Conservation (phyloP, 1,140 invertebrate species). For the Bombus confusus region DNA sequence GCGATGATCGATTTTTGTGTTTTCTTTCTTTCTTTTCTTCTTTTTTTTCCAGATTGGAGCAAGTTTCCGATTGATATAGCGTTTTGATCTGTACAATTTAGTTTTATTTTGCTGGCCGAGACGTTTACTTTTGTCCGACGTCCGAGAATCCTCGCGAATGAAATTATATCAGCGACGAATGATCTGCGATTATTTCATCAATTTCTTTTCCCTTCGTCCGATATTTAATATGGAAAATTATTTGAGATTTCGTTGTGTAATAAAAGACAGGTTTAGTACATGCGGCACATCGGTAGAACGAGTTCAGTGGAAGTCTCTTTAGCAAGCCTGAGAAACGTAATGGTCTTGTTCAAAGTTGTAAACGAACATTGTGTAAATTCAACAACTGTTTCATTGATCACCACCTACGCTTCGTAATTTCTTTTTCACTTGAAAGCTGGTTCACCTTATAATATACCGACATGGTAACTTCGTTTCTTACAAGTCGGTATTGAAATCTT, state of each 20-base stretch:
- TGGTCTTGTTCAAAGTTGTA: conserved; percentile 24
- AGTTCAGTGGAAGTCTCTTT: not conserved
- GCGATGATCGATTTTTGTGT: not conserved
- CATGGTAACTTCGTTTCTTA: not conserved
- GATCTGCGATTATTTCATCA: too few species aligned
- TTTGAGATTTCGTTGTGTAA: not conserved
- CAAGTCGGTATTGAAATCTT: conserved; percentile 6
- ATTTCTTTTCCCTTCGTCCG: too few species aligned
- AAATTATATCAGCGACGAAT: too few species aligned
- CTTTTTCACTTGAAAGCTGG: not conserved
- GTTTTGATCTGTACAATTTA: too few species aligned
- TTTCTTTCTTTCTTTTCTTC: not conserved
- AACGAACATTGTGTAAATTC: conserved; percentile 33
- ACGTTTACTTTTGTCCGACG: too few species aligned
- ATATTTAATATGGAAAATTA: not conserved
- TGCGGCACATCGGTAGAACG: not conserved
- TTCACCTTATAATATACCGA: conserved; percentile 8
- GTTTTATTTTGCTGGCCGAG: too few species aligned
- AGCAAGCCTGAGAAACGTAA: not conserved
- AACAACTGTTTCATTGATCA: conserved; percentile 36
- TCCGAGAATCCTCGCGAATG: too few species aligned
- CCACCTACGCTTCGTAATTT: conserved; percentile 14
- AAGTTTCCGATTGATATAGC: too few species aligned
- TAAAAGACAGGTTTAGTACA: not conserved
- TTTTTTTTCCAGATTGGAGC: not conserved